Evolutionary conservation across 2,113 vertebrate genomes (phyloP), one percentile per base, ranked within the genome.

Genomic region (Erythrocercus mccallii): DNA sequence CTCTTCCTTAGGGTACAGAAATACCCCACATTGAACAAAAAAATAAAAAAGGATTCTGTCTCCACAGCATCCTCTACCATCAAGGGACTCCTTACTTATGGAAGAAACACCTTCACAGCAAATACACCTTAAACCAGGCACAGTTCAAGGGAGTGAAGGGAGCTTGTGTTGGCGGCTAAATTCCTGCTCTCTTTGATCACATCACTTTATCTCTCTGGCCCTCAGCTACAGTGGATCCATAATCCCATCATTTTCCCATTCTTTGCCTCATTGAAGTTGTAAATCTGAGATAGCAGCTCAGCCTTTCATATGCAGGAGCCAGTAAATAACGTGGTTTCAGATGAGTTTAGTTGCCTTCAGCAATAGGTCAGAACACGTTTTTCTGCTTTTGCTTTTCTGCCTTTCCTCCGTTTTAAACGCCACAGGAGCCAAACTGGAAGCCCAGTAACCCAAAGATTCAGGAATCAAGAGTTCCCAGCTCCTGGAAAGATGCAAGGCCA

Each of bases 131-230:
- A 33, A 60, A 81, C 4, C 5, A 72, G 69, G 28, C 35, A 27
- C 3, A 51, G 56, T 19, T 56, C 42, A 81, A 86, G 38, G 35
- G 82, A 68, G 20, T 14, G 6, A 27, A 79, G 48, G 50, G n/a
- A 62, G 61, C 20, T 18, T 47, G 51, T 80, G 68, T 6, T 6
- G 25, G 88, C 76, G 72, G 64, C 38, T 88, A 78, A 81, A 77
- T 89, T 92, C 77, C 73, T 71, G 37, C 82, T 56, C 65, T 48
- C 88, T 97, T 95, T 94, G 94, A 95, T 95, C 72, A 42, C n/a
- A 50, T 78, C 86, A 50, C 76, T 70, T 90, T 83, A 86, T 92
- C 95, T 95, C 61, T 15, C 71, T 50, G 54, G 15, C 81, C 62
- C 47, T 78, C 77, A 50, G 37, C 88, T 88, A 5, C 86, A 88